Conservation (phyloP, 53 echinoderm and acorn worm genomes). For the Stichopus horrens region DNA sequence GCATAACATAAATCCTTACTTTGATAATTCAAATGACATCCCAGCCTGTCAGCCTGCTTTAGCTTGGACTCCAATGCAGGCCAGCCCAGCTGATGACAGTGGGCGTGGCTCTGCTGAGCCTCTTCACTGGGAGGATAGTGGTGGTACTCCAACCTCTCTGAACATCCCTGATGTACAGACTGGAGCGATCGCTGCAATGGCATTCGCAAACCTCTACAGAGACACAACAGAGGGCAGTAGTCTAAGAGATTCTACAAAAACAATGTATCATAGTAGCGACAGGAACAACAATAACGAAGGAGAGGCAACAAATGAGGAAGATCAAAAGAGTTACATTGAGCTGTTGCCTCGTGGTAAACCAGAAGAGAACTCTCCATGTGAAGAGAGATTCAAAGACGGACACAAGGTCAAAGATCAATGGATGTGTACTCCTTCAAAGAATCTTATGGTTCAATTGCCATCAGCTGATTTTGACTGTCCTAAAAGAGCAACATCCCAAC, state of each 20-base stretch:
- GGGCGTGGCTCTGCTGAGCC: conserved; percentile 22
- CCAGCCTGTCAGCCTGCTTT: conserved; percentile 3
- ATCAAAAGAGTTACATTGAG: conserved; percentile 76
- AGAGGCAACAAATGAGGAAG: conserved; percentile 9
- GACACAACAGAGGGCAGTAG: conserved; percentile 58
- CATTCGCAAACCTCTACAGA: conserved; percentile 91
- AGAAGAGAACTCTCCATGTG: background rate
- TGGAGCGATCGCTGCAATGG: conserved; percentile 90
- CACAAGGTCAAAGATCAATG: background rate
- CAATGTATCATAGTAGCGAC: background rate
- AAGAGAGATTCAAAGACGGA: background rate
- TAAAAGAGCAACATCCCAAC: background rate
- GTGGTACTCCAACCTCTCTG: conserved; percentile 61
- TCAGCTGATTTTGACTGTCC: conserved; percentile 1
- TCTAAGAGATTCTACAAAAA: background rate
- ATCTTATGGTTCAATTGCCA: background rate
- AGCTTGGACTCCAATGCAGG: conserved; percentile 12
- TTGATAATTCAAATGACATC: conserved; percentile 5
- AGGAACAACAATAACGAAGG: background rate
- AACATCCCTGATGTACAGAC: conserved; percentile 91
- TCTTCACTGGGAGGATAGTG: conserved; percentile 39
- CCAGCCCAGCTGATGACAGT: conserved; percentile 5
- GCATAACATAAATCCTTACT: conserved; percentile 15
- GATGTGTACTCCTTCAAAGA: background rate
- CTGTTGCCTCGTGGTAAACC: conserved; percentile 62